These are phyloP conservation scores for Melanostigma gelatinosum DNA, from an alignment of 2,113 vertebrate genomes.

Conservation along the genomic window DNA sequence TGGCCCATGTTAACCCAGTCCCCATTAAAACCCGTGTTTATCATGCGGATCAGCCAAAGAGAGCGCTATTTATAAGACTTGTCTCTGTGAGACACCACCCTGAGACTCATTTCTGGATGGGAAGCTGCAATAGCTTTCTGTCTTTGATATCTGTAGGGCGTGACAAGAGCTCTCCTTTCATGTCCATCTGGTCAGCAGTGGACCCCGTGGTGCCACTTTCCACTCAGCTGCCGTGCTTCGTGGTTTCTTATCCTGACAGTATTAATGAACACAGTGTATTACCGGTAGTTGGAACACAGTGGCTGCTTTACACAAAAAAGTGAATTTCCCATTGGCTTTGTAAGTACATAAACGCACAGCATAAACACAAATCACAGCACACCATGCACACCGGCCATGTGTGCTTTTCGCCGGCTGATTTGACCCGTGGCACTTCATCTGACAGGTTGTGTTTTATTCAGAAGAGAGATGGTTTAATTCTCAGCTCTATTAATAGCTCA, in stretches of 20 bases:
- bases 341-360: neutral
- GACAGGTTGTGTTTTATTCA: conserved; percentile 57
- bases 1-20: conserved; percentile 48
- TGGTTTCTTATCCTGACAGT: conserved; percentile 66
- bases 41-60: conserved; percentile 49
- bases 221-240: conserved; percentile 48
- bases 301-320: conserved; percentile 30
- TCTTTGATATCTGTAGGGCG: conserved; percentile 74
- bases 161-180: conserved; percentile 60
- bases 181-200: conserved; percentile 77
- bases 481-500: conserved; percentile 62
- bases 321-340: conserved; percentile 10
- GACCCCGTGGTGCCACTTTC: conserved; percentile 65
- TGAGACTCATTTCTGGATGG: conserved; percentile 59
- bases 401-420: conserved; percentile 29
- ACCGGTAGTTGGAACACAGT: conserved; percentile 11
- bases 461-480: conserved; percentile 61
- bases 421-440: conserved; percentile 41
- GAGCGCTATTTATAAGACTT: conserved; percentile 57
- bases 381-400: neutral
- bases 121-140: conserved; percentile 45
- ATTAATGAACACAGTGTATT: conserved; percentile 53
- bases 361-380: conserved; percentile 5
- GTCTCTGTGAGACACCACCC: conserved; percentile 50
- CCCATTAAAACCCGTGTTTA: conserved; percentile 63